Evolutionary conservation across 92 coral and sea anemone genomes (phyloP).

Genomic region (Pocillopora grandis): DNA sequence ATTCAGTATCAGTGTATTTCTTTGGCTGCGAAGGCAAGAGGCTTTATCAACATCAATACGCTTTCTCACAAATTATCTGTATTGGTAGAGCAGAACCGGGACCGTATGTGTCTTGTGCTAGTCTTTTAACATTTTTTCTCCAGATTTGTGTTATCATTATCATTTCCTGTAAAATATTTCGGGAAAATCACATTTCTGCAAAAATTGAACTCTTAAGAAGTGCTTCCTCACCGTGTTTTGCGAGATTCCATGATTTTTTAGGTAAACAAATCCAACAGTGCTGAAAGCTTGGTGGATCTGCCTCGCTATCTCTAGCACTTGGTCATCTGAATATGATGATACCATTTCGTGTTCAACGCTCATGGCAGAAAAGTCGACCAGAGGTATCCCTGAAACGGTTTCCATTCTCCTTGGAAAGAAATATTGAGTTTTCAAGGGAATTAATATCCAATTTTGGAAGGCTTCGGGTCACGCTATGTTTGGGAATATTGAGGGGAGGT

Average conservation of each 20-base stretch:
- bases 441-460: not conserved
- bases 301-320: constrained; percentile 60
- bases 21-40: too few relatives aligned
- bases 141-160: too few relatives aligned
- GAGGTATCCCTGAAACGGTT: constrained; percentile 65
- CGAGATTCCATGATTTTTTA: constrained; percentile 84
- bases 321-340: constrained; percentile 47
- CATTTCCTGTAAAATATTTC: too few relatives aligned
- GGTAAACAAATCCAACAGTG: constrained; percentile 83
- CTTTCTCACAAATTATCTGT: too few relatives aligned
- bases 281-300: constrained; percentile 78
- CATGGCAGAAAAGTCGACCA: constrained; percentile 73
- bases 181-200: not conserved
- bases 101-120: too few relatives aligned
- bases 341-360: constrained; percentile 44
- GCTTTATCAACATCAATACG: too few relatives aligned
- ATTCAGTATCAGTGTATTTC: too few relatives aligned
- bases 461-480: constrained; percentile 19
- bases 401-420: constrained; percentile 19
- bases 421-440: not conserved
- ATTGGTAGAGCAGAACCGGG: too few relatives aligned
- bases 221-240: constrained; percentile 59
- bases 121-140: too few relatives aligned
- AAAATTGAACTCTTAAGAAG: not conserved
- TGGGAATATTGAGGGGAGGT: not conserved